Conservation (phyloP, 30 jellyfish, hydroid and myxozoan genomes). For the Aurelia aurita region DNA sequence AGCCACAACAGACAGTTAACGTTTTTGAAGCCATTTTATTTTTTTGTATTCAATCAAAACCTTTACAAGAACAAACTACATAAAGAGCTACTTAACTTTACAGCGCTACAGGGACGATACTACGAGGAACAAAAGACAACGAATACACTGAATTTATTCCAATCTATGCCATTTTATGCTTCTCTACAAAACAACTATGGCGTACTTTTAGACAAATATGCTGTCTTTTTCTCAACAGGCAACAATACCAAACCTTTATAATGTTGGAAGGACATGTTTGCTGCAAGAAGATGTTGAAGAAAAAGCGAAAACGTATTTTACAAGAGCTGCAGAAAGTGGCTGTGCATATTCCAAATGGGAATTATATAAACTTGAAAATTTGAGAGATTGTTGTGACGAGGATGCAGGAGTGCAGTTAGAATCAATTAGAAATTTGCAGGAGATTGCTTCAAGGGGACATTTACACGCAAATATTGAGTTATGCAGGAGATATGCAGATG, state of each 20-base stretch:
- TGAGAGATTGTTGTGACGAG: constrained; percentile 2
- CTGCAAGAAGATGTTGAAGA: constrained; percentile 23
- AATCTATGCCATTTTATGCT: too few species aligned
- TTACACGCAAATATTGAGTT: constrained; percentile 52
- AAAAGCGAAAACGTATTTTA: constrained; percentile 40
- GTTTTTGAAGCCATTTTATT: too few species aligned
- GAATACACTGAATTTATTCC: too few species aligned
- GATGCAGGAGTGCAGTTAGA: constrained; percentile 83
- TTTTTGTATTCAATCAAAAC: too few species aligned
- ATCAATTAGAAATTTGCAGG: constrained; percentile 59
- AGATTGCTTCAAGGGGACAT: constrained; percentile 72
- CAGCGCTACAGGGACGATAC: too few species aligned
- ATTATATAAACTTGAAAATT: constrained; percentile 1
- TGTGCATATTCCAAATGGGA: constrained; percentile 75
- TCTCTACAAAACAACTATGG: too few species aligned
- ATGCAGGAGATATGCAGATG: constrained; percentile 49
- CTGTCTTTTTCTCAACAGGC: constrained; percentile 20
- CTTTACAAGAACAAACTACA: too few species aligned
- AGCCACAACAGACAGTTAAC: too few species aligned
- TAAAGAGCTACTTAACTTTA: too few species aligned
- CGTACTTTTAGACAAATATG: too few species aligned
- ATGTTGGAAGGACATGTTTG: constrained; percentile 62
- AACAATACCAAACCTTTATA: constrained; percentile 49
- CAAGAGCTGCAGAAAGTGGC: constrained; percentile 68
- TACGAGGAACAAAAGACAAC: too few species aligned